Evolutionary conservation across 2,888 invertebrate genomes (phyloP), one percentile per base, ranked within the genome.

Genomic region (Drosophila engyochracea): DNA sequence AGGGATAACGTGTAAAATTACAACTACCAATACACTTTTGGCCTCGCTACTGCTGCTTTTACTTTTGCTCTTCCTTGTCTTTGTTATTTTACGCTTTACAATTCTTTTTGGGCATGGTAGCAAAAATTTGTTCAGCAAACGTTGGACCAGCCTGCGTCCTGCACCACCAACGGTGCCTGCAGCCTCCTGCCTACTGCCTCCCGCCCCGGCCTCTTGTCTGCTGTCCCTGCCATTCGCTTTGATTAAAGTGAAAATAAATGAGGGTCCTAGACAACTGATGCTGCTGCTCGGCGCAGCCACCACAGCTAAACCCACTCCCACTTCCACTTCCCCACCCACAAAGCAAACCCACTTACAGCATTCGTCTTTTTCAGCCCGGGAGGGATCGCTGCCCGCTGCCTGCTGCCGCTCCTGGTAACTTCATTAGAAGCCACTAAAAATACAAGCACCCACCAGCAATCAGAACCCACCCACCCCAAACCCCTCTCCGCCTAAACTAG

Each of bases 181-280:
- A 47, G 47, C 47, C 47, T 47, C 25, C 37, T 16, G 25, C 53
- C 14, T 28, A 14, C 14, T 39, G 25, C 9, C 51, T 16, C 3
- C 53, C 19, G 54, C 10, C 19, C 22, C 10, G 30, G 28, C 14
- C 51, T 9, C 16, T 14, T 44, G 62, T 53, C 69, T 54, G 69
- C 67, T 67, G 66, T 76, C 61, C 63, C 72, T 79, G 81, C 81
- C 77, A 76, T 88, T 86, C 74, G 86, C 85, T 85, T 85, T 85
- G 85, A 85, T 85, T 85, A 85, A 85, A 85, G 89, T 86, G 89
- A 88, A 88, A 88, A 85, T 85, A 86, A 85, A 85, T 88, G 85
- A 85, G 89, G 89, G 85, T 89, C 85, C 85, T 85, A 85, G 88
- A 81, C 88, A 85, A 83, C 88, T 85, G 85, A 76, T 83, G 83